These are phyloP conservation scores for Branchipolynoe longqiensis DNA, from an alignment of 2,888 invertebrate species.

Conservation along the genomic window DNA sequence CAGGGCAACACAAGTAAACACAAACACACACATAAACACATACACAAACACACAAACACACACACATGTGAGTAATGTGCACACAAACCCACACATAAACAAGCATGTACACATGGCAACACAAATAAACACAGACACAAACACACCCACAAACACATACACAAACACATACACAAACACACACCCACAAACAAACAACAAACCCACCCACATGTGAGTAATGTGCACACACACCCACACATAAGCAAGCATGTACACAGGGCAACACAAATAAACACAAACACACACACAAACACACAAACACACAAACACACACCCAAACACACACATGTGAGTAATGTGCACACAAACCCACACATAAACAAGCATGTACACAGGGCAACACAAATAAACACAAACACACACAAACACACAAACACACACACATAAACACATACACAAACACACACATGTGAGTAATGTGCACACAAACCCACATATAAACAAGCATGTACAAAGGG, in stretches of 20 bases:
- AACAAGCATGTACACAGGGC: background rate
- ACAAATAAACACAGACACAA: background rate
- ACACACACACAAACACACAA: background rate
- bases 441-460: background rate
- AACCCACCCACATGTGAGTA: background rate
- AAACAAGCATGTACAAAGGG: background rate
- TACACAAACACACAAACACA: no score
- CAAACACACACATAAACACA: no score
- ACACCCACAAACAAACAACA: background rate
- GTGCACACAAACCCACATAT: background rate
- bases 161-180: background rate
- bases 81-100: no score
- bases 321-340: no score
- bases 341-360: no score
- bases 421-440: background rate
- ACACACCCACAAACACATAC: background rate
- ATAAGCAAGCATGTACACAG: background rate
- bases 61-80: no score
- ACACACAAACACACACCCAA: background rate
- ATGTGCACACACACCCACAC: background rate
- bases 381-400: background rate
- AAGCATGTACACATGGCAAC: no score
- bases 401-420: background rate
- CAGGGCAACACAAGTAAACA: no score
- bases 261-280: background rate